phyloP scores from a whole-genome alignment of 2,888 invertebrate genomes.

The Eucera pruinosa region DNA sequence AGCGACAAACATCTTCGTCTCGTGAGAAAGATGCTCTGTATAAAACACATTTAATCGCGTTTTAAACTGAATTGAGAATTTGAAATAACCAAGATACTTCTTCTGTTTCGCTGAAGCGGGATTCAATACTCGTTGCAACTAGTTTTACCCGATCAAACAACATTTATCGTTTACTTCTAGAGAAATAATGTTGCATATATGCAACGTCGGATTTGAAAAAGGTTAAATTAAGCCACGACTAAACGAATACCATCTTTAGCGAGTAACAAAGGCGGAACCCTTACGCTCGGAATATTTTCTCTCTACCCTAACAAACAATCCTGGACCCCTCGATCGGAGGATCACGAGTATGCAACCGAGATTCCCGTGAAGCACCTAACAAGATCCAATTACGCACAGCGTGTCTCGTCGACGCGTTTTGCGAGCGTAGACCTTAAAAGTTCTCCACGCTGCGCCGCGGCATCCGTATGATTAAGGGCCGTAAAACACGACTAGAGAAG shows the following conservation, averaged over 20 bases:
- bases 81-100: too few species aligned
- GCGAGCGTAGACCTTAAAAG: slow-evolving; percentile 7
- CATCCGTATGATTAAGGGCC: slow-evolving; percentile 22
- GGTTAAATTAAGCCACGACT: too few species aligned
- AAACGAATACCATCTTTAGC: too few species aligned
- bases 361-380: slow-evolving; percentile 13
- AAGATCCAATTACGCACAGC: slow-evolving; percentile 26
- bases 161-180: background rate
- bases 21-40: too few species aligned
- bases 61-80: too few species aligned
- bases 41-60: too few species aligned
- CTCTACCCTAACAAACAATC: background rate
- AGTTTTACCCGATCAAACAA: background rate
- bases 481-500: background rate
- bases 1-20: too few species aligned
- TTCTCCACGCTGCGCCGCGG: slow-evolving; percentile 21
- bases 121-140: too few species aligned
- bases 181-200: too few species aligned
- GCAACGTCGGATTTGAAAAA: too few species aligned
- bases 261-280: too few species aligned
- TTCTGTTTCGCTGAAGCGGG: too few species aligned
- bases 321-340: slow-evolving; percentile 2
- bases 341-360: background rate
- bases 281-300: background rate
- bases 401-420: slow-evolving; percentile 25